phyloP scores from a whole-genome alignment of 2,888 invertebrate genomes.

The Phrixothrix hirtus region DNA sequence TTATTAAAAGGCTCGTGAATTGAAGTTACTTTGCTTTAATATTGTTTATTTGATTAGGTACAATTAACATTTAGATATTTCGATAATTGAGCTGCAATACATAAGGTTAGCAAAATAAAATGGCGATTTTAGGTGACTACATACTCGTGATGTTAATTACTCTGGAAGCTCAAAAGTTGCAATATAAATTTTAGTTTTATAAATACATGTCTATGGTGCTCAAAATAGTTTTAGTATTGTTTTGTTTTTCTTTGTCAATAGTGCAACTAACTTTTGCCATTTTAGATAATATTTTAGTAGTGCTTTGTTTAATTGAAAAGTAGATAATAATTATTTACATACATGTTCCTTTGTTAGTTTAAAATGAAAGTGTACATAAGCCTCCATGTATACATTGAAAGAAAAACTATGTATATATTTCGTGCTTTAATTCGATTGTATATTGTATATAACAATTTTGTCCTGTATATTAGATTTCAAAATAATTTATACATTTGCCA shows the following conservation, averaged over 20 bases:
- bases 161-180: conserved; percentile 6
- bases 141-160: background rate
- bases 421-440: conserved; percentile 31
- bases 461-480: conserved; percentile 29
- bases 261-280: conserved; percentile 21
- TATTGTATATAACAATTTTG: conserved; percentile 33
- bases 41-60: no score
- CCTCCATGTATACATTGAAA: conserved; percentile 23
- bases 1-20: conserved; percentile 2
- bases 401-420: conserved; percentile 10
- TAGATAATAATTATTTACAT: conserved; percentile 18
- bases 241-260: conserved; percentile 12
- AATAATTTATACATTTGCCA: conserved; percentile 31
- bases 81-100: no score
- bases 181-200: conserved; percentile 25
- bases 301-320: conserved; percentile 2
- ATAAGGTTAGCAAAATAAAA: no score
- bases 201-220: conserved; percentile 26
- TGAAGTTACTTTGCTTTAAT: background rate
- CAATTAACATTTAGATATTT: no score
- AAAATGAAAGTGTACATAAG: conserved; percentile 28
- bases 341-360: conserved; percentile 32
- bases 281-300: conserved; percentile 12
- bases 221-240: conserved; percentile 26
- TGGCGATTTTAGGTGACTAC: no score